These are phyloP conservation scores for Tamias sibiricus DNA, from an alignment of 2,113 vertebrate genomes.

Conservation along the genomic window DNA sequence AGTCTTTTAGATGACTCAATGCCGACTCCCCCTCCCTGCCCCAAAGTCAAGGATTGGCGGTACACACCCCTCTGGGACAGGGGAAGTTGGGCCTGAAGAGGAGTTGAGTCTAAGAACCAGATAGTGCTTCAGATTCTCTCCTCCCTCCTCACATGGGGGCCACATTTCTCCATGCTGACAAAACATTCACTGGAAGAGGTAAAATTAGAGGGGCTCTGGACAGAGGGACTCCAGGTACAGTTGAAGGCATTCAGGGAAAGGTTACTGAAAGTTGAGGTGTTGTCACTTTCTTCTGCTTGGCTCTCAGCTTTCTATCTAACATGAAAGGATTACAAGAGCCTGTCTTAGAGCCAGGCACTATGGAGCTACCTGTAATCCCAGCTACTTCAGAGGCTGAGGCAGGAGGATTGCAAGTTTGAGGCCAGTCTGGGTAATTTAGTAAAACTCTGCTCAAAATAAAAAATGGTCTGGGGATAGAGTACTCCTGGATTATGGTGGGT, in stretches of 20 bases:
- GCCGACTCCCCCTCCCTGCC: too few relatives aligned
- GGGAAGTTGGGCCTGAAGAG: too few relatives aligned
- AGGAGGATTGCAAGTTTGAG: neutral
- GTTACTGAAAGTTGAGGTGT: neutral
- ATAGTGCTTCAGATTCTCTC: neutral
- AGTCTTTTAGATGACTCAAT: neutral
- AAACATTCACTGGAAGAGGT: neutral
- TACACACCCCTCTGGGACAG: neutral
- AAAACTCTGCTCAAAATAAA: neutral
- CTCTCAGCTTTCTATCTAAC: neutral
- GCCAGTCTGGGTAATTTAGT: neutral
- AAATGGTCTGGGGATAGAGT: neutral
- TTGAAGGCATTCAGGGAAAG: neutral
- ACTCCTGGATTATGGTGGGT: too few relatives aligned
- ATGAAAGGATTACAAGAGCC: neutral
- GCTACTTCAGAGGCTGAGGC: too few relatives aligned
- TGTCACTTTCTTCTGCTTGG: neutral
- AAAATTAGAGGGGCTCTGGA: neutral
- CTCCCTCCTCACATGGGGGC: neutral
- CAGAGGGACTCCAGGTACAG: neutral
- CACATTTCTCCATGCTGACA: neutral
- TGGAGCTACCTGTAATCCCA: neutral
- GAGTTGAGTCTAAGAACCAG: neutral
- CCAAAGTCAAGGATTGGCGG: neutral
- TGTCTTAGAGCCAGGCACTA: neutral